These are phyloP conservation scores for Aphelenchoides fujianensis DNA, from an alignment of 1,140 invertebrate species.

Conservation along the genomic window DNA sequence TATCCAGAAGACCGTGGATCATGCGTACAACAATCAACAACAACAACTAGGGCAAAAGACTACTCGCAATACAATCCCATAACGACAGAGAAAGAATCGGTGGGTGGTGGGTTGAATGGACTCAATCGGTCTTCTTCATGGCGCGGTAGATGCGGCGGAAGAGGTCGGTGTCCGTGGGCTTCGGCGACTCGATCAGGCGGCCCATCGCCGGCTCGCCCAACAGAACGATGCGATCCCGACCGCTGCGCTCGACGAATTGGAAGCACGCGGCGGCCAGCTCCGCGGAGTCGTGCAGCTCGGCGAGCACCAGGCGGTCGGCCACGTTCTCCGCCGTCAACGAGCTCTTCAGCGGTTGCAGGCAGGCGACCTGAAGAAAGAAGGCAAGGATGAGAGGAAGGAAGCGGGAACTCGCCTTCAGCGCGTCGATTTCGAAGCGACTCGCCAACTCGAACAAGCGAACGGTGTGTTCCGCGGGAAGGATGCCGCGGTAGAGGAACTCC, in stretches of 20 bases:
- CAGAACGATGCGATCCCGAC: not conserved
- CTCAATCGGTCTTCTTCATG: no score
- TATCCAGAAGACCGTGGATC: no score
- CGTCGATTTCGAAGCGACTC: not conserved
- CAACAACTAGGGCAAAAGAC: no score
- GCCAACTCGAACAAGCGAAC: not conserved
- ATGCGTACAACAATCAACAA: no score
- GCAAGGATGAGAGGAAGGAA: not conserved
- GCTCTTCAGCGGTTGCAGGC: not conserved
- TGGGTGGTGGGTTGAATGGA: no score
- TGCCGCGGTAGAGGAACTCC: not conserved
- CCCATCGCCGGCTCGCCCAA: not conserved
- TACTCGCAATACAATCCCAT: no score
- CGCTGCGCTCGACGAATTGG: not conserved
- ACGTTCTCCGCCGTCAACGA: not conserved
- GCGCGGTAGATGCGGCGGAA: no score
- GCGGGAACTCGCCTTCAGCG: not conserved
- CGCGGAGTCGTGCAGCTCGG: not conserved
- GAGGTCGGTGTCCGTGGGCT: not conserved
- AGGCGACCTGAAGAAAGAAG: not conserved
- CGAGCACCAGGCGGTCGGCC: not conserved
- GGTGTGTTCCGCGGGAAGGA: not conserved
- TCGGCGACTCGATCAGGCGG: not conserved
- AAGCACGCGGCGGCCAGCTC: not conserved
- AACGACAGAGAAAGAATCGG: no score